Base-by-base conservation (phyloP, 1,140 invertebrate genomes). In the Dendroctonus valens region DNA sequence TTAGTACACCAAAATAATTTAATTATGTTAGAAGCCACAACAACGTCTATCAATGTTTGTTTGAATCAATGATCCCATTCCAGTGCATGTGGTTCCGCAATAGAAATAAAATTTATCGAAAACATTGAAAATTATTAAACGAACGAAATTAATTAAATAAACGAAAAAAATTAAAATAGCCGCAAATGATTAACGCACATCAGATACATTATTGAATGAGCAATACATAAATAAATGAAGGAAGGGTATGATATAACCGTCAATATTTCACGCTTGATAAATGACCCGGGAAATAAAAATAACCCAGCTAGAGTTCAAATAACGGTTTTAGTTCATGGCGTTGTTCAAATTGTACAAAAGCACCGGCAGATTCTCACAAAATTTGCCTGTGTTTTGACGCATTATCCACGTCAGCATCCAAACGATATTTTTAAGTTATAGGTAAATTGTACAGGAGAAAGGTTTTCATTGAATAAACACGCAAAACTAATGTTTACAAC, bases 341-440 rank as follows among this genome's bases (percentile, higher is more conserved):
- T 54, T 54, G 52, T 54, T 54, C 8, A 54, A 54, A 37, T 54
- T n/a, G 52, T 54, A 39, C 26, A 54, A 54, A 54, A 54, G 41
- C 52, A 54, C 11, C 12, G 52, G 11, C 37, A 14, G 52, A n/a
- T 40, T 54, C 52, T 54, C 39, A 39, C 9, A 54, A 39, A 54
- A 7, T 54, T 54, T 14, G 14, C 26, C 9, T 48, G 8, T 48
- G 5, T n/a, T 54, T 54, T 54, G 52, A 54, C 52, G 52, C 41
- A 54, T 8, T 5, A 54, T 11, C 41, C 15, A 26, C 52, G 52
- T 54, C 52, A 54, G 39, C 38, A 37, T 39, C 37, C 9, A 14
- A 39, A 11, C 41, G 39, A 40, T 54, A 54, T 54, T 54, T 54
- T 39, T 39, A 54, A 54, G 52, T 54, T 54, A 12, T 54, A 26